Percentiles rank a stretch among this genome's conserved stretches.
These are phyloP conservation scores for Pristionchus exspectatus DNA, from an alignment of 2,888 invertebrate genomes.

Conservation along the genomic window DNA sequence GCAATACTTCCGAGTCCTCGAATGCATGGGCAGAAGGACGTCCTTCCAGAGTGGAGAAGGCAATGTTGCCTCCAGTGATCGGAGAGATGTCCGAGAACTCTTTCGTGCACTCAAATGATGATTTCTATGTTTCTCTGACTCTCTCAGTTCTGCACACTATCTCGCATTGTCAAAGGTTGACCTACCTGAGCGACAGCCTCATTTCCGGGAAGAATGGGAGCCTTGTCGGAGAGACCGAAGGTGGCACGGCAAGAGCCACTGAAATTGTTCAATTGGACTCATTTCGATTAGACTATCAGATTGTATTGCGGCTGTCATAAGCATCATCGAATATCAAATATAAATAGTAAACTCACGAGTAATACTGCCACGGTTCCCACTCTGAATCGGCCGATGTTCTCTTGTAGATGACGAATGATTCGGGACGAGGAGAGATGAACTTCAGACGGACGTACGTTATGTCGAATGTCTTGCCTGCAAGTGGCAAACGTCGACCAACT, in stretches of 20 bases:
- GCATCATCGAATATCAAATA: neutral
- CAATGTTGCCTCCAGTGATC: constrained; percentile 89
- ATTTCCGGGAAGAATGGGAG: constrained; percentile 86
- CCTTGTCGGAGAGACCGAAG: constrained; percentile 89
- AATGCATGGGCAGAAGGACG: constrained; percentile 94
- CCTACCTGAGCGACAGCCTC: constrained; percentile 93
- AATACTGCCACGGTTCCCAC: constrained; percentile 83
- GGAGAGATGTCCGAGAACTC: constrained; percentile 98
- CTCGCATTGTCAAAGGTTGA: constrained; percentile 81
- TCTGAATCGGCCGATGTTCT: constrained; percentile 83
- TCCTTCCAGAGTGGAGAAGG: constrained; percentile 80
- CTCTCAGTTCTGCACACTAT: neutral
- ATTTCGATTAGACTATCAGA: neutral
- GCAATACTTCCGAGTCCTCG: constrained; percentile 91
- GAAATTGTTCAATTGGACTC: constrained; percentile 37
- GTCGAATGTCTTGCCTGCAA: constrained; percentile 94
- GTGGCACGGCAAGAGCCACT: constrained; percentile 91
- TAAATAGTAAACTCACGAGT: constrained; percentile 81
- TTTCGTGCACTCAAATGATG: constrained; percentile 57
- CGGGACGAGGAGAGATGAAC: constrained; percentile 95
- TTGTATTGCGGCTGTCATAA: neutral
- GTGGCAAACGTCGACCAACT: neutral
- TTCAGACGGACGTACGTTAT: constrained; percentile 95
- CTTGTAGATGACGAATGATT: constrained; percentile 96
- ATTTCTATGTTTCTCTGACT: neutral